Evolutionary conservation across 2,888 invertebrate species (phyloP).

Genomic region (Conus canariensis): DNA sequence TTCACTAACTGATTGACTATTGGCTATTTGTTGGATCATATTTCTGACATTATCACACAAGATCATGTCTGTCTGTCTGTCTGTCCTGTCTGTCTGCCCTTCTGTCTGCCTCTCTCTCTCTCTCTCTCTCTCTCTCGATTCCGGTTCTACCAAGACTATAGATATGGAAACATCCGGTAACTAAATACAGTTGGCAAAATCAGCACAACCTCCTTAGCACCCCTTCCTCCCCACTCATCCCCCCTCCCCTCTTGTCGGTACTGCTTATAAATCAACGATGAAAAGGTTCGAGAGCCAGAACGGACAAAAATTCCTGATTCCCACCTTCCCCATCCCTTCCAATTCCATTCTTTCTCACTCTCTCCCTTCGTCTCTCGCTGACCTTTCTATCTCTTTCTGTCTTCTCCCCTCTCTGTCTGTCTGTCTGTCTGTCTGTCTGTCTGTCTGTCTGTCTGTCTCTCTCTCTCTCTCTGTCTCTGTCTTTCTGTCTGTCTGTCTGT

Average conservation of each 20-base stretch:
- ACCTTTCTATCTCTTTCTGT: background rate
- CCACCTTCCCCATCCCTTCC: constrained; percentile 12
- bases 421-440: background rate
- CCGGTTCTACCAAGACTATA: too few species aligned
- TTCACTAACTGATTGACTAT: too few species aligned
- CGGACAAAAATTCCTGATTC: background rate
- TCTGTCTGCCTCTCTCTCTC: constrained; percentile 25
- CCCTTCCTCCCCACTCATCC: too few species aligned
- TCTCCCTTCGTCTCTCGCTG: too few species aligned
- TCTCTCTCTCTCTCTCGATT: constrained; percentile 31
- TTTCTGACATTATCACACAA: too few species aligned
- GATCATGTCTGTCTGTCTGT: constrained; percentile 7
- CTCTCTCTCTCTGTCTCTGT: background rate
- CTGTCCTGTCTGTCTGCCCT: constrained; percentile 34
- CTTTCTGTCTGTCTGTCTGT: background rate
- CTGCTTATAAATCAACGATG: too few species aligned
- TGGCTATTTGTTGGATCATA: too few species aligned
- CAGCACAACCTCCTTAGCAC: too few species aligned
- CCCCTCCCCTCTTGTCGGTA: too few species aligned
- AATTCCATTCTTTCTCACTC: background rate
- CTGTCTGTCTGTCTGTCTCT: background rate
- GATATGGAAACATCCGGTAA: too few species aligned
- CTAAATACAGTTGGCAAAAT: too few species aligned
- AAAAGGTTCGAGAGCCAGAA: too few species aligned
- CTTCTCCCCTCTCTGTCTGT: background rate